Base-by-base conservation (phyloP, 2,888 invertebrate genomes). In the Drosophila peninsularis region DNA sequence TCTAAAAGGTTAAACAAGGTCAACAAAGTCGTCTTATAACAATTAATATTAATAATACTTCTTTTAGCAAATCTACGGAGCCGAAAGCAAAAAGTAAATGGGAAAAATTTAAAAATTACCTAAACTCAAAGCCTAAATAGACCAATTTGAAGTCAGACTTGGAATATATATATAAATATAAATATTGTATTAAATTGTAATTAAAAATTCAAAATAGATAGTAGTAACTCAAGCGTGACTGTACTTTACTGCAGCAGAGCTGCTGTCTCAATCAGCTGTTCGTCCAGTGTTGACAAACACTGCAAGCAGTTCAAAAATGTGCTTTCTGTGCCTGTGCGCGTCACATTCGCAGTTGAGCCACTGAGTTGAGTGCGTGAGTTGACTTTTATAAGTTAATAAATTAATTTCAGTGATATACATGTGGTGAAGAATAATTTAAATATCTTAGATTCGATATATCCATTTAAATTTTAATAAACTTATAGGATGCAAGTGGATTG, bases 201-300 rank as follows among this genome's bases (percentile, higher is more conserved):
- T 45, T n/a, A 10, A n/a, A 30, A 30, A 45, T 30, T 47, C 17
- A 13, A 13, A 19, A 19, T n/a, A 30, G 17, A 11, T 5, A 30
- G 17, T 27, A n/a, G 17, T 36, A n/a, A 36, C 2, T 13, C 36
- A 14, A 36, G 11, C 27, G 42, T 34, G 34, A 34, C 55, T 57
- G 57, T 19, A 57, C 34, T 11, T 47, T 24, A 4, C 27, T 27
- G 13, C 3, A 27, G 27, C 27, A 11, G 41, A 0, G 13, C 30
- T 21, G 10, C 9, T 21, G 42, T 1, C 21, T 11, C 24, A 24
- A 13, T 13, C 30, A 42, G 54, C 36, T 57, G 49, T 0, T 14
- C 19, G 7, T 49, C 19, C 11, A 57, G 49, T 49, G 49, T 19
- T 57, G 57, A 6, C 30, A 27, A 57, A 49, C 36, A 4, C 14